Base-by-base conservation (phyloP, 2,797 vertebrate species). In the Channallabes apus region DNA sequence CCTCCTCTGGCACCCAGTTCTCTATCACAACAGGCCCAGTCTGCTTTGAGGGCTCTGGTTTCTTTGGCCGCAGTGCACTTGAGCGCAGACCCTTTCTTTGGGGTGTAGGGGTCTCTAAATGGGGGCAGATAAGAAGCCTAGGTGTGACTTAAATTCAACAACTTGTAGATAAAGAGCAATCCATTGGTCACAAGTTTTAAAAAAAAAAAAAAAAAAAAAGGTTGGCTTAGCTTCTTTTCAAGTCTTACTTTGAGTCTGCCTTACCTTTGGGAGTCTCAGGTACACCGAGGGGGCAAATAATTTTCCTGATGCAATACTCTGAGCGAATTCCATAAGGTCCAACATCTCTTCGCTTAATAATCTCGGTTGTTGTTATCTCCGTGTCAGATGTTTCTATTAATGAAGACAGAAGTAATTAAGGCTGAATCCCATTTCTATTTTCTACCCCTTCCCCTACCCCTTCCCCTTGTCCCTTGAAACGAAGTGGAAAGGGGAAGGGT, bases 11-110 rank as follows among this genome's bases (percentile, higher is more conserved):
- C 41, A 99, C 96, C 98, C 98, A 99, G 0, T 96, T 97, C 93
- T 99, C 98, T 84, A 99, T 96, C 62, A 99, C 96, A 58, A 99
- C 94, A 24, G 98, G 98, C 65, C 98, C 98, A 0, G 96, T 97
- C 86, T 96, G 97, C 91, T 98, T 99, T 87, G 97, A 96, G 0
- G 97, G 96, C 91, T 98, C 97, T 41, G 96, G 96, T 92, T 99
- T 98, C 93, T 99, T 99, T 54, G 98, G 98, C 87, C 98, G 94
- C 85, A 99, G 88, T 32, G 98, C 98, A 84, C 98, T 99, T 0
- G 98, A 99, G 86, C 98, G 96, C 80, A 99, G 95, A 82, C 98
- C 98, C 93, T 99, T 99, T 91, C 98, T 96, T 93, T 99, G 98
- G 7, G 98, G 98, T 17, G 98, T 99, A 12, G 98, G 98, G 24